phyloP scores from a whole-genome alignment of 1,140 invertebrate species.

The Melanaphis sacchari region DNA sequence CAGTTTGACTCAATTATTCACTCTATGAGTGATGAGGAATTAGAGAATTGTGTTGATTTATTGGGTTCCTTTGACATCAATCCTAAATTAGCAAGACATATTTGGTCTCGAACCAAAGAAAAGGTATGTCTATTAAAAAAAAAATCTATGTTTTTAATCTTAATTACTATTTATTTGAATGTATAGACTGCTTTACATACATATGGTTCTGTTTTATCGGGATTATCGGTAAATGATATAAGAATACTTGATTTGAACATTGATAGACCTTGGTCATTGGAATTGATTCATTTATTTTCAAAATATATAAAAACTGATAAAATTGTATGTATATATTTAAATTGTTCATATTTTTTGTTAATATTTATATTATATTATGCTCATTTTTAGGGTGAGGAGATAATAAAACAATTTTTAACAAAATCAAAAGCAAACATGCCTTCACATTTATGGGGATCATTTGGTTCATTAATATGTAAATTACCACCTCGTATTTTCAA shows the following conservation, averaged over 20 bases:
- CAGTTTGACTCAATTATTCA: not conserved
- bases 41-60: constrained; percentile 30
- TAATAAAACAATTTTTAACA: constrained; percentile 16
- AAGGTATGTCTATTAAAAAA: constrained; percentile 24
- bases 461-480: constrained; percentile 47
- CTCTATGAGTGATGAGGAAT: constrained; percentile 29
- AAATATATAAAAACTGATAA: not conserved
- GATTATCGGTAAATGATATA: constrained; percentile 25
- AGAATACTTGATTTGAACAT: constrained; percentile 29
- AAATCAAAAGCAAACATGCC: constrained; percentile 37
- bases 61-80: constrained; percentile 41
- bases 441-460: constrained; percentile 15
- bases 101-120: constrained; percentile 23
- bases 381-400: constrained; percentile 34
- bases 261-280: constrained; percentile 41
- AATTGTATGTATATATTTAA: constrained; percentile 31
- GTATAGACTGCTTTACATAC: constrained; percentile 40
- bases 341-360: not conserved
- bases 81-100: not conserved
- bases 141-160: not conserved
- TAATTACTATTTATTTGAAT: constrained; percentile 11
- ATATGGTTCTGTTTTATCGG: constrained; percentile 47
- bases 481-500: constrained; percentile 9
- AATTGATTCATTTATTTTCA: constrained; percentile 29
- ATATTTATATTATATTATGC: not conserved